Base-by-base conservation (phyloP, 1,140 invertebrate genomes). In the Halictus rubicundus region DNA sequence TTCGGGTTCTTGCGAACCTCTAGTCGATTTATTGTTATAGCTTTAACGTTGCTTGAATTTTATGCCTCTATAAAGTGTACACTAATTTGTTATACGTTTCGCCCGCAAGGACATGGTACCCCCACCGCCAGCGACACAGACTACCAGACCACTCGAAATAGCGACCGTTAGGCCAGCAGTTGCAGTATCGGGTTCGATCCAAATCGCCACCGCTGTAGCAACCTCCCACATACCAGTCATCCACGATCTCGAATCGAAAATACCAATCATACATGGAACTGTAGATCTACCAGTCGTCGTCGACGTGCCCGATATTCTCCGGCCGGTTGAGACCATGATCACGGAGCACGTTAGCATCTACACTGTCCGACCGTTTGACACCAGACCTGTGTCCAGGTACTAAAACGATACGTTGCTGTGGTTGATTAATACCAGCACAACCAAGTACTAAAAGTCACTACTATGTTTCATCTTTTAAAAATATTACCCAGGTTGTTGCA, bases 241-340 rank as follows among this genome's bases (percentile, higher is more conserved):
- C 19, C 91, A 93, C 27, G 91, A 93, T 60, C 87, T 92, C 0
- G 92, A 93, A 78, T 92, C 92, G 0, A 93, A 92, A 68, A 93
- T 93, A 52, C 92, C 92, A 7, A 93, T 93, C 49, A 89, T 93
- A 57, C 92, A 93, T 64, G 92, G 92, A 0, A 93, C 92, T 3
- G 91, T 93, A 21, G 92, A 93, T 76, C 85, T 93, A 10, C 92
- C 92, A 12, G 87, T 92, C 10, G 87, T 92, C 10, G 81, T 93
- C 37, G 89, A 92, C 66, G 89, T 92, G 9, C 91, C 92, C 1
- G 87, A 89, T 0, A 89, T 92, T 23, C 81, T 89, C 21, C 87
- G 87, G 68, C 80, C 90, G 0, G 21, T 81, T 2, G 87, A 91
- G 63, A 90, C 87, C 7, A 87, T 80, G 37, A 89, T 86, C 72